Base-by-base conservation (phyloP, 1,140 invertebrate species). In the Aphaenogaster floridana region DNA sequence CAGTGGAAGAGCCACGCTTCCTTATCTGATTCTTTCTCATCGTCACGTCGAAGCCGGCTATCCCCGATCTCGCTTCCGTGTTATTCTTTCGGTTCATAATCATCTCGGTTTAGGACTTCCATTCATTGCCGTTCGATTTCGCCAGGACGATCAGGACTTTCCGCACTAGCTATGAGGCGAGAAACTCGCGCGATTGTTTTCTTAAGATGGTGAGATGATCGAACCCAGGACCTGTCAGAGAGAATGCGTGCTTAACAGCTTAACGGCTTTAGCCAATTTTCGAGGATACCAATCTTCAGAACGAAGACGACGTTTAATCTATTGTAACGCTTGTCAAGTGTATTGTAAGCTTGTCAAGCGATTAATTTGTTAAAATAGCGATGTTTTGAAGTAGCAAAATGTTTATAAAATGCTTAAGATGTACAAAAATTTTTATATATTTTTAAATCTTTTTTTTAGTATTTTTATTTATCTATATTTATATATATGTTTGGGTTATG, bases 21-120 rank as follows among this genome's bases (percentile, higher is more conserved):
- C 86, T 92, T 91, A 91, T 92, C 91, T 88, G 87, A 92, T 92
- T 76, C n/a, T 86, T 77, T 57, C 39, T 39, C 39, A 52, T 64
- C 50, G 71, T 86, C 88, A 72, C 76, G 57, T 83, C 48, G 69
- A 69, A 74, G 34, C 45, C 8, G 34, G 39, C 28, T 71, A 36
- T 36, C 28, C 74, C n/a, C 42, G 52, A 74, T 57, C 54, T 71
- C 77, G 86, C 90, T 92, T 92, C 87, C 85, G 90, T 91, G 50
- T 93, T 91, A 86, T 89, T 92, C 63, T 91, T 92, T 86, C 68
- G 79, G 76, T 77, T 45, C 72, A 71, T 45, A 57, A 42, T 48
- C 13, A 50, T 21, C 54, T 21, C 2, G 34, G 3, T 21, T 59
- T 36, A 52, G 8, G 11, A 21, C 11, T 50, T 7, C 1, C 13